A percentile compares a stretch with the other conserved stretches of the same genome.
Evolutionary conservation across 2,888 invertebrate genomes (phyloP).

Genomic region (Lasioglossum calceatum): DNA sequence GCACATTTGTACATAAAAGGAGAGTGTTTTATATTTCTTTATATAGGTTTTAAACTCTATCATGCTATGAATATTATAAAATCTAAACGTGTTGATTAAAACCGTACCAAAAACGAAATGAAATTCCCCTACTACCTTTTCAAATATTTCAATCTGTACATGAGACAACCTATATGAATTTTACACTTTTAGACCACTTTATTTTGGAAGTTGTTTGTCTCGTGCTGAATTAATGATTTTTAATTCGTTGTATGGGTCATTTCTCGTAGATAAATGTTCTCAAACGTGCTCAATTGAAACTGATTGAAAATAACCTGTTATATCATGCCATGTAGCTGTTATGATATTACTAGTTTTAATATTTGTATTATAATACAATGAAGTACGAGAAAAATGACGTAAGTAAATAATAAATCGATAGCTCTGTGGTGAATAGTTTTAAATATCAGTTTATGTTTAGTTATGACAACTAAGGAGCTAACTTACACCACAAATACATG

Average conservation of each 20-base stretch:
- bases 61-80: background rate
- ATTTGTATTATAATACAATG: background rate
- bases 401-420: background rate
- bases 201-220: background rate
- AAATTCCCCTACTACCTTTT: background rate
- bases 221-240: background rate
- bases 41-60: background rate
- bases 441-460: background rate
- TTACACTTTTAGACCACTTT: background rate
- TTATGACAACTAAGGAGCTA: background rate
- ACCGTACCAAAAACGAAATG: background rate
- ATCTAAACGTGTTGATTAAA: background rate
- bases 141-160: background rate
- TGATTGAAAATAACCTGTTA: background rate
- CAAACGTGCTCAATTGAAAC: background rate
- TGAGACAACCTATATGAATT: background rate
- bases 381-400: background rate
- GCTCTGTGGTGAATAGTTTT: background rate
- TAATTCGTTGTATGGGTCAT: background rate
- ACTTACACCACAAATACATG: background rate
- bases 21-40: background rate
- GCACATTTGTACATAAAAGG: conserved; percentile 32
- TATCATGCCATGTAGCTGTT: background rate
- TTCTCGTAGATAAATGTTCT: background rate
- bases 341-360: background rate